phyloP scores from a whole-genome alignment of 23 tunicate species.

The Ciona savignyi region DNA sequence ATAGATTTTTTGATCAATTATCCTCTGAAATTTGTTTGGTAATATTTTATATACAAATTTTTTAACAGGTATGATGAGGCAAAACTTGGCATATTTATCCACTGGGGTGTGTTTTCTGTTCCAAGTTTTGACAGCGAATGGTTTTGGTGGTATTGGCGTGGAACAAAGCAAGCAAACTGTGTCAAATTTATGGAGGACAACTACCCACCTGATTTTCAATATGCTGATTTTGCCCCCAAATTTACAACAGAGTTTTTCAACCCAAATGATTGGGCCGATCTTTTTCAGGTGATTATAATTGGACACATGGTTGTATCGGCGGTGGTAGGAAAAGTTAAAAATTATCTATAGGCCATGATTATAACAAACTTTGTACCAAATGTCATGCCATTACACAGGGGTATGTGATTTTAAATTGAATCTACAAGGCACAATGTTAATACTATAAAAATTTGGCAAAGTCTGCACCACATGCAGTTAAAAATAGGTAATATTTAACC shows the following conservation, averaged over 20 bases:
- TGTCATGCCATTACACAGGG: too few species aligned
- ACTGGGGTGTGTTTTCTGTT: constrained; percentile 63
- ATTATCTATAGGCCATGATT: too few species aligned
- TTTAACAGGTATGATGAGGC: constrained; percentile 59
- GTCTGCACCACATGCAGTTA: too few species aligned
- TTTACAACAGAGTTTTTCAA: constrained; percentile 54
- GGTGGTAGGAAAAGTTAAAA: too few species aligned
- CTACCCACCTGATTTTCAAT: constrained; percentile 40
- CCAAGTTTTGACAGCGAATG: constrained; percentile 48
- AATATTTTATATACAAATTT: not conserved
- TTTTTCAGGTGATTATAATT: constrained; percentile 27
- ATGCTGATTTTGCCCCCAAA: constrained; percentile 58
- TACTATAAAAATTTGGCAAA: too few species aligned
- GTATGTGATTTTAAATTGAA: too few species aligned
- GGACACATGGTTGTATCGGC: too few species aligned
- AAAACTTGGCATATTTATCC: constrained; percentile 51
- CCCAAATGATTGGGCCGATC: constrained; percentile 43
- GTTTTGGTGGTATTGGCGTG: constrained; percentile 52
- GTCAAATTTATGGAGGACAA: constrained; percentile 36
- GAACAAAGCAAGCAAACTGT: constrained; percentile 6
- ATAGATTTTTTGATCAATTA: too few species aligned
- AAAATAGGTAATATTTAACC: too few species aligned
- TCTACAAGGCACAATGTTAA: too few species aligned
- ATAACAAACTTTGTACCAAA: too few species aligned
- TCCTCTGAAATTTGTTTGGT: too few species aligned